A percentile compares a stretch with the other conserved stretches of the same genome.
These are phyloP conservation scores for Lethrus apterus DNA, from an alignment of 1,140 invertebrate genomes.

Conservation along the genomic window DNA sequence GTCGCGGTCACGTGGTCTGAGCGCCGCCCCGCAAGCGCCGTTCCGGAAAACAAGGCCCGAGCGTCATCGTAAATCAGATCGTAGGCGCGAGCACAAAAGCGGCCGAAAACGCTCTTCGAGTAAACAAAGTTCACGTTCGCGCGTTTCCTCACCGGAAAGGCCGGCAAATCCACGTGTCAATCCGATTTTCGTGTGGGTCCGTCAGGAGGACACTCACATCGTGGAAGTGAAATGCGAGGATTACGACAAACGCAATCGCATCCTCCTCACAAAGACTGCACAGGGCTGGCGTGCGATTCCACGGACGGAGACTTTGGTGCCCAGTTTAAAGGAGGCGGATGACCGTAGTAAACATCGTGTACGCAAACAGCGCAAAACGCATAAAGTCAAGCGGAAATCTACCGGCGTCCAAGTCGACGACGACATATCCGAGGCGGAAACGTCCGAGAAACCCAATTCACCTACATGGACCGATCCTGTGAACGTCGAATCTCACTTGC, in stretches of 20 bases:
- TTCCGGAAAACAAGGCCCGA: constrained; percentile 33
- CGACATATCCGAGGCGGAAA: constrained; percentile 18
- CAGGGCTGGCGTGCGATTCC: constrained; percentile 76
- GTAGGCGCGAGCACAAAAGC: constrained; percentile 32
- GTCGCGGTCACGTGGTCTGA: constrained; percentile 37
- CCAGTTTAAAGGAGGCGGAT: constrained; percentile 46
- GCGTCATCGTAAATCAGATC: constrained; percentile 40
- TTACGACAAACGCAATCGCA: constrained; percentile 74
- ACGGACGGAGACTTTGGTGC: constrained; percentile 57
- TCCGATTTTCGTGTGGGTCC: constrained; percentile 75
- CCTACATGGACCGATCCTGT: constrained; percentile 38
- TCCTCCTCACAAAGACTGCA: constrained; percentile 68
- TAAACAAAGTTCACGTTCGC: constrained; percentile 31
- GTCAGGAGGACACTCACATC: constrained; percentile 66
- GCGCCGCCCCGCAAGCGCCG: constrained; percentile 34
- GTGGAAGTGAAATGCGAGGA: constrained; percentile 77
- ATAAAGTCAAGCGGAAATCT: constrained; percentile 28
- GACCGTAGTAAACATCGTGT: constrained; percentile 29
- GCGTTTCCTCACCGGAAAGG: constrained; percentile 22
- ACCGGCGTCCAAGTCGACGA: constrained; percentile 29
- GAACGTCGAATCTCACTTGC: constrained; percentile 51
- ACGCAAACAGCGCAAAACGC: constrained; percentile 27
- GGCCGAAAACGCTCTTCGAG: constrained; percentile 40
- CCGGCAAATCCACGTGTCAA: constrained; percentile 53
- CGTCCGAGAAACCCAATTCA: constrained; percentile 8